Percentiles rank a stretch among this genome's conserved stretches.
Evolutionary conservation across 2,888 invertebrate genomes (phyloP).

Genomic region (Lycocerus yunnanus): DNA sequence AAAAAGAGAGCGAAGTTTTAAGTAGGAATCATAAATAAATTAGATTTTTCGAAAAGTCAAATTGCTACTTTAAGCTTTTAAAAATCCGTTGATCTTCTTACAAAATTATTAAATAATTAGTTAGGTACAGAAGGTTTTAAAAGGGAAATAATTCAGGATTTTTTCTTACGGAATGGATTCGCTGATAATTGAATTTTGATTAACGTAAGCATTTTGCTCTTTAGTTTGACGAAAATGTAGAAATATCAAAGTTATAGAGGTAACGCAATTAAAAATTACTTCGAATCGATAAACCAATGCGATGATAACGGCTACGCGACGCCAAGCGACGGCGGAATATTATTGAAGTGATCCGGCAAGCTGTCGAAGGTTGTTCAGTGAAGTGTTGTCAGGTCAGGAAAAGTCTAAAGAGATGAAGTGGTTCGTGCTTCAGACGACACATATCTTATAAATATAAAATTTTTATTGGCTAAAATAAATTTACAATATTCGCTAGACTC

Average conservation of each 20-base stretch:
- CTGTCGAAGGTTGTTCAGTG: neutral
- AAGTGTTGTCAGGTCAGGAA: neutral
- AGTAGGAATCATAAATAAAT: neutral
- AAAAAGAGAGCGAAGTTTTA: neutral
- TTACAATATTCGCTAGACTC: neutral
- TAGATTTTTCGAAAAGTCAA: neutral
- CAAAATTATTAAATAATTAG: neutral
- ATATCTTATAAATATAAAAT: neutral
- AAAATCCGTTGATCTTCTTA: neutral
- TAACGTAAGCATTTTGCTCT: neutral
- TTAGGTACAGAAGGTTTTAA: neutral
- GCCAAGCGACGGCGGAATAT: neutral
- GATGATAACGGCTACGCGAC: neutral
- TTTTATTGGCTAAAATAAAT: neutral
- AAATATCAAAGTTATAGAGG: neutral
- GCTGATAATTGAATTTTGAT: neutral
- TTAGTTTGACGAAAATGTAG: neutral
- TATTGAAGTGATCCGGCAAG: slow-evolving; percentile 2
- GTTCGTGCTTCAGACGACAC: neutral
- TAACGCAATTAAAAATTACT: neutral
- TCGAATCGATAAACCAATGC: neutral
- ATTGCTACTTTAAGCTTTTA: neutral
- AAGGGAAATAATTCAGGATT: neutral
- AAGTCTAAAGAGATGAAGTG: neutral
- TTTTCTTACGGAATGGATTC: neutral